Base-by-base conservation (phyloP, 2,113 vertebrate species). In the Odocoileus hemionus region DNA sequence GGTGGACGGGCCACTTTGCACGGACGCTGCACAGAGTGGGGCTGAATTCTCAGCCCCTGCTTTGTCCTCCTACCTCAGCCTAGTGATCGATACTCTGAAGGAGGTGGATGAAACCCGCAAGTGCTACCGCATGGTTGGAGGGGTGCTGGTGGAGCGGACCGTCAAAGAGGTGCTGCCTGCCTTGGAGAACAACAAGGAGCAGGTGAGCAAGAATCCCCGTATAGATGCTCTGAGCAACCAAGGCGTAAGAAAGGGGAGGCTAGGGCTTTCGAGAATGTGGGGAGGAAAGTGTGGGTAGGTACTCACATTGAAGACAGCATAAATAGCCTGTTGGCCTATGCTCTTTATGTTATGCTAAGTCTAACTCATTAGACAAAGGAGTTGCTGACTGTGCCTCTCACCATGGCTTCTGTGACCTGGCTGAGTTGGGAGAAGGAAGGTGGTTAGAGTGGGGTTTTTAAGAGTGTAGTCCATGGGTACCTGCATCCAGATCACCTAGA, bases 111-210 rank as follows among this genome's bases (percentile, higher is more conserved):
- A 99, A 7, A 99, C 99, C 0, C 98, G 99, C 39, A 99, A 99
- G 94, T 99, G 99, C 97, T 99, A 98, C 97, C 99, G 99, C 58
- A 99, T 99, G 95, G 99, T 99, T 0, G 99, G 99, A 0, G 99
- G 99, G 0, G 99, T 99, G 19, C 96, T 99, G 96, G 99, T 99
- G 96, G 99, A 99, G 97, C 98, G 99, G 80, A 99, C 99, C 0
- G 99, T 99, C 55, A 99, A 99, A 98, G 99, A 99, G 95, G 99
- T 99, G 86, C 98, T 99, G 70, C 99, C 99, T 0, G 99, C 99
- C 0, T 88, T 99, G 96, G 99, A 99, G 98, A 99, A 91, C 97
- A 99, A 99, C 91, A 99, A 99, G 97, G 99, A 99, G 96, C 99
- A 99, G 99, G 99, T 99, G 91, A 97, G 60, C 57, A 11, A 3